Percentiles rank a stretch among this genome's conserved stretches.
Evolutionary conservation across 2,888 invertebrate species (phyloP).

Genomic region (Platynereis dumerilii): DNA sequence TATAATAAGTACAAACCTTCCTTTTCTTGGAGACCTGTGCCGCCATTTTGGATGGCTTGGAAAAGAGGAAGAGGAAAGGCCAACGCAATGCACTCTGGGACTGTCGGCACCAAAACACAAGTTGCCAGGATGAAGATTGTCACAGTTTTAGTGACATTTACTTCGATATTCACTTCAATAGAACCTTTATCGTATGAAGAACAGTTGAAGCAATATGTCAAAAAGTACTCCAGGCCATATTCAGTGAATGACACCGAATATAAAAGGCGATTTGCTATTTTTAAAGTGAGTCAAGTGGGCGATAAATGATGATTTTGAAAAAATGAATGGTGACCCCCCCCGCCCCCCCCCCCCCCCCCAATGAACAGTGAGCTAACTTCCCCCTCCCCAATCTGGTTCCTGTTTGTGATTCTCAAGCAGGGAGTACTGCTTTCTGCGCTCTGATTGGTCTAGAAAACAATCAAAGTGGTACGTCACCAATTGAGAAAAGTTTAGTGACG

Average conservation of each 20-base stretch:
- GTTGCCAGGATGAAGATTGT: slow-evolving; percentile 20
- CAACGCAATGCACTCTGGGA: slow-evolving; percentile 24
- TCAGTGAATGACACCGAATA: slow-evolving; percentile 66
- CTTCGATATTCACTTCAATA: not conserved
- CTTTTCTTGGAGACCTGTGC: slow-evolving; percentile 36
- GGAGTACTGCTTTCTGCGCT: too few relatives aligned
- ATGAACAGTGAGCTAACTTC: too few relatives aligned
- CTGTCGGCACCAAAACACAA: slow-evolving; percentile 62
- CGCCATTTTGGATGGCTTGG: slow-evolving; percentile 34
- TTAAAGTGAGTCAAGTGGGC: slow-evolving; percentile 65
- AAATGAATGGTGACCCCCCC: not conserved
- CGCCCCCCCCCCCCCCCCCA: too few relatives aligned
- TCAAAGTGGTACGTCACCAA: too few relatives aligned
- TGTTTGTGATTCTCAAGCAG: too few relatives aligned
- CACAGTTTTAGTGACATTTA: not conserved
- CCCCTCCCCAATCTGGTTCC: too few relatives aligned
- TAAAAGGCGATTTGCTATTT: slow-evolving; percentile 66
- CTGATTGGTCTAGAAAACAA: too few relatives aligned
- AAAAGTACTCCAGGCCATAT: slow-evolving; percentile 69
- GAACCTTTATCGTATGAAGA: slow-evolving; percentile 38
- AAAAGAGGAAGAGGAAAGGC: slow-evolving; percentile 47
- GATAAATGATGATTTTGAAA: not conserved
- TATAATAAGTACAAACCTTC: slow-evolving; percentile 29
- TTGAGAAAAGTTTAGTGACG: too few relatives aligned
- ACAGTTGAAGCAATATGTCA: slow-evolving; percentile 67